Evolutionary conservation across 2,797 vertebrate species (phyloP), one percentile per base, ranked within the genome.

Genomic region (Hemibagrus guttatus): DNA sequence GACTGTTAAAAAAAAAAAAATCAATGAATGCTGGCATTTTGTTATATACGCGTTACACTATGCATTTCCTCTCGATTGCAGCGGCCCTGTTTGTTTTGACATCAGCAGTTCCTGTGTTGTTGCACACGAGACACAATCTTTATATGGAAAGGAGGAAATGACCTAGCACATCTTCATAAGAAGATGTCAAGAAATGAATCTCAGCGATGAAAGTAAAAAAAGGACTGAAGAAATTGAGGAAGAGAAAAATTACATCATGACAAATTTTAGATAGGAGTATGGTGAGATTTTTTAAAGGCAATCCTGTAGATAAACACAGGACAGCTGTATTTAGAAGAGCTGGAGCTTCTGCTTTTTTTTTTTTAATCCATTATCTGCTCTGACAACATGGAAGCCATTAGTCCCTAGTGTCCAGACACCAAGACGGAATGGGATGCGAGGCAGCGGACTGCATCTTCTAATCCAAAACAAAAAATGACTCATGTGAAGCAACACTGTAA

Each of bases 311-410:
- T 94, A 95, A 95, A 96, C 94, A 95, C 66, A 82, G 87, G 91
- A 93, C 95, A 95, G 94, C 93, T 95, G 95, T 95, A 95, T 96
- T 95, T 95, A 94, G 93, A 91, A 92, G 91, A 94, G 92, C 92
- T 19, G 92, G 91, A 91, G 93, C 92, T 93, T 93, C 91, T 91
- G 91, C 91, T 89, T 92, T 89, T 91, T 23, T 75, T 75, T 74
- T 49, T 46, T 72, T 23, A 94, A 94, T 90, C 92, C 92, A 95
- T 95, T 94, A 95, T 95, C 93, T 92, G 91, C 92, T 93, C 91
- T 91, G 91, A 81, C 88, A 81, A 88, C 87, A 83, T 92, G 91
- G 89, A 87, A 86, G 82, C 80, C 72, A 85, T 84, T 82, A 84
- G 89, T 90, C 90, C 71, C 83, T 74, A 66, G 86, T 76, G 88